Percentiles rank a stretch among this genome's conserved stretches.
phyloP scores from a whole-genome alignment of 2,113 vertebrate species.

The Lophura nycthemera region DNA sequence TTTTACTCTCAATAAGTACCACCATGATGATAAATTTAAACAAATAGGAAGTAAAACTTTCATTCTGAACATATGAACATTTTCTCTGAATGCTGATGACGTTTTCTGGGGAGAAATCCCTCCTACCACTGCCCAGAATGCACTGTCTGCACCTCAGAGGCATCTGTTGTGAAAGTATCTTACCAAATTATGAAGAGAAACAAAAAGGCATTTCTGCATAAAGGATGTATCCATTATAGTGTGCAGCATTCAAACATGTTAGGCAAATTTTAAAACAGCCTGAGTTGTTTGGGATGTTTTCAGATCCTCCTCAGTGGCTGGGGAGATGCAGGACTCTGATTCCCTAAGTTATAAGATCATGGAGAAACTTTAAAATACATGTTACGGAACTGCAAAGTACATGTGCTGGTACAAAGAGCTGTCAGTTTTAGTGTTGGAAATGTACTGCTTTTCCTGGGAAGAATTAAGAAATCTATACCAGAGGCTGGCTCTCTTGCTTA shows the following conservation, averaged over 20 bases:
- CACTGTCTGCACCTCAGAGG: neutral
- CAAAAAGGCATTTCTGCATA: neutral
- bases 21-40: neutral
- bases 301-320: too few relatives aligned
- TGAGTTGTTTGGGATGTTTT: neutral
- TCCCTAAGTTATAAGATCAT: neutral
- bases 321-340: neutral
- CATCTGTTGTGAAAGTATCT: neutral
- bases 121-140: neutral
- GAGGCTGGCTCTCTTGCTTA: neutral
- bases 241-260: neutral
- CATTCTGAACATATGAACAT: constrained; percentile 38
- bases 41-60: constrained; percentile 27
- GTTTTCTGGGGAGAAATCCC: constrained; percentile 18
- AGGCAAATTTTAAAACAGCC: neutral
- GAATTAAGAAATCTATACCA: neutral
- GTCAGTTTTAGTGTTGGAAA: neutral
- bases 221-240: accelerated
- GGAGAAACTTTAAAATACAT: neutral
- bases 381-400: neutral
- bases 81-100: constrained; percentile 43
- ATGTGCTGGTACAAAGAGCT: neutral
- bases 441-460: neutral
- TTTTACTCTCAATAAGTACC: neutral
- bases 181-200: neutral